Conservation (phyloP, 1,140 invertebrate species). For the Pissodes strobi region DNA sequence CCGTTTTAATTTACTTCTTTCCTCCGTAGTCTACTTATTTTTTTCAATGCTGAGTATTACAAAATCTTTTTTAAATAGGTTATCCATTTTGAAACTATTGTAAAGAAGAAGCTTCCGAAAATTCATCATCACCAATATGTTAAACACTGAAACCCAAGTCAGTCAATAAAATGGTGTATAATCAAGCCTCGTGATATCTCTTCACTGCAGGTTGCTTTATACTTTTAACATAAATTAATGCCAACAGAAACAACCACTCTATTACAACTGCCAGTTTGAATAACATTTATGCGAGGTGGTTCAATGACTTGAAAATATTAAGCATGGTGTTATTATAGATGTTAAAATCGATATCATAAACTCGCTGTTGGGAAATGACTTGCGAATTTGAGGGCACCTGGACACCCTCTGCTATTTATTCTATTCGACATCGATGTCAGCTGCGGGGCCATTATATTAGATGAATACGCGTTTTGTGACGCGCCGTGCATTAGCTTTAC, state of each 20-base stretch:
- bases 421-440: constrained; percentile 42
- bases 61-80: too few relatives aligned
- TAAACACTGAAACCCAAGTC: too few relatives aligned
- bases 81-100: too few relatives aligned
- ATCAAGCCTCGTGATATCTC: constrained; percentile 1
- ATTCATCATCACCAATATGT: too few relatives aligned
- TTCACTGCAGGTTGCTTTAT: not conserved
- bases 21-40: too few relatives aligned
- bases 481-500: constrained; percentile 39
- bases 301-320: constrained; percentile 36
- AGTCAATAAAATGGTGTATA: too few relatives aligned
- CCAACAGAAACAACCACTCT: constrained; percentile 12
- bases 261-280: constrained; percentile 11
- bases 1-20: too few relatives aligned
- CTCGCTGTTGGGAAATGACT: constrained; percentile 41
- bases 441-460: constrained; percentile 47
- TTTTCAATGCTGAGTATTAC: too few relatives aligned
- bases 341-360: constrained; percentile 34
- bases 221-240: constrained; percentile 11
- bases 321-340: constrained; percentile 32
- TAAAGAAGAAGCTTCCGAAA: too few relatives aligned
- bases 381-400: constrained; percentile 45
- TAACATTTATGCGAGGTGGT: constrained; percentile 20
- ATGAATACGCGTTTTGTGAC: constrained; percentile 46
- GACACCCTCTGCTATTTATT: constrained; percentile 40